Conservation (phyloP, 2,797 vertebrate genomes). For the Anabacerthia variegaticeps region DNA sequence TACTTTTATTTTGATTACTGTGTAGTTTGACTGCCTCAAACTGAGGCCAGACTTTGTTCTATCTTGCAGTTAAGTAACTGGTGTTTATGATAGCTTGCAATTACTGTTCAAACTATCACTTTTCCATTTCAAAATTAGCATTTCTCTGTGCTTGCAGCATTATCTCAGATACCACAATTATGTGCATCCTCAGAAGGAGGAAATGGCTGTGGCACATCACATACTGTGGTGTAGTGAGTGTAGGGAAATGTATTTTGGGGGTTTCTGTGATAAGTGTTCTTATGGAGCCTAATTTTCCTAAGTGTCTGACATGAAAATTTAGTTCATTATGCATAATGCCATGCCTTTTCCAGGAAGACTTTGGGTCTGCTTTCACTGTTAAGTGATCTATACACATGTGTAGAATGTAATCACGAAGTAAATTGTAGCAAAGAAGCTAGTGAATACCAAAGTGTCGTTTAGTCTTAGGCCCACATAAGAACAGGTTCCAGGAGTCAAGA, state of each 20-base stretch:
- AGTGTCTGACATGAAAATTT: neutral
- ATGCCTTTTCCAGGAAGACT: neutral
- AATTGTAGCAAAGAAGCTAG: neutral
- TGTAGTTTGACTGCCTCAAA: neutral
- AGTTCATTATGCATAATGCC: neutral
- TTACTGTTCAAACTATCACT: neutral
- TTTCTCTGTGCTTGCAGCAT: neutral
- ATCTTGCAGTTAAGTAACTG: neutral
- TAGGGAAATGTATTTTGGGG: neutral
- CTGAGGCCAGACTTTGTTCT: neutral
- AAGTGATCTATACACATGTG: neutral
- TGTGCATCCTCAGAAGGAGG: neutral
- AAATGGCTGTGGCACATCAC: neutral
- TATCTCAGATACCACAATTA: conserved; percentile 26
- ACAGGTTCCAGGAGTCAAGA: neutral
- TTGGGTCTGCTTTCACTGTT: neutral
- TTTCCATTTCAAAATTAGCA: neutral
- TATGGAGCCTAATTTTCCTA: neutral
- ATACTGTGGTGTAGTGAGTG: neutral
- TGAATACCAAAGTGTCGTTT: neutral
- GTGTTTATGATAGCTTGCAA: neutral
- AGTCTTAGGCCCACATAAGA: neutral
- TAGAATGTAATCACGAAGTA: neutral
- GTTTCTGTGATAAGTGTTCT: neutral
- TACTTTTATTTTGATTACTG: conserved; percentile 11